Evolutionary conservation across 2,888 invertebrate genomes (phyloP).

Genomic region (Leuctra nigra): DNA sequence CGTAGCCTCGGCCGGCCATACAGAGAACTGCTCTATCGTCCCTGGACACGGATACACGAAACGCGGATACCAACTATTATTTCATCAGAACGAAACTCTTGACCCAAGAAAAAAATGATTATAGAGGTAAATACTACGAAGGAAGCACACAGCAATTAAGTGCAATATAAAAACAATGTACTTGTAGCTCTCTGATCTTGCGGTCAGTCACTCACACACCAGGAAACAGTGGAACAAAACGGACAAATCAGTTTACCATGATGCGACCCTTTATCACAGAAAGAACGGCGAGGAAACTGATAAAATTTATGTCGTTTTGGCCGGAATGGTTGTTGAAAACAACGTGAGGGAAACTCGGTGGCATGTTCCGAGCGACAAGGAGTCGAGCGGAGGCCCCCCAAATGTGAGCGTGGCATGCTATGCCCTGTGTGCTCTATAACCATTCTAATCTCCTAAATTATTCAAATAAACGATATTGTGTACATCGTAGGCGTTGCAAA

Average conservation of each 20-base stretch:
- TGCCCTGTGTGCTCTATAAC: constrained; percentile 3
- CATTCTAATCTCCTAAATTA: constrained; percentile 15
- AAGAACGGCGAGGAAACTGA: too few relatives aligned
- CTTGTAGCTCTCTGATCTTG: too few relatives aligned
- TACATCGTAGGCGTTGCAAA: constrained; percentile 9
- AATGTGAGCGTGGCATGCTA: constrained; percentile 15
- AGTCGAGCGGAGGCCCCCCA: constrained; percentile 9
- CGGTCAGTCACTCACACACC: too few relatives aligned
- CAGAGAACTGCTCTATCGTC: not conserved
- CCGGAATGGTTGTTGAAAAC: constrained; percentile 6
- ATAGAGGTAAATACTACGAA: not conserved
- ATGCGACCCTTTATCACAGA: too few relatives aligned
- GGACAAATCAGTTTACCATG: too few relatives aligned
- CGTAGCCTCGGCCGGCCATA: not conserved
- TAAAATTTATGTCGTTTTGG: too few relatives aligned
- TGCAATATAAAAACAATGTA: not conserved
- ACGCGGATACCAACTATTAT: not conserved
- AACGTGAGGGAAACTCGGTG: not conserved
- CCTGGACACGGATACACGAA: not conserved
- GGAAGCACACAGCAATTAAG: too few relatives aligned
- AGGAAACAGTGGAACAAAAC: too few relatives aligned
- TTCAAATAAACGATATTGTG: constrained; percentile 15
- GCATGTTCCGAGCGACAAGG: constrained; percentile 1
- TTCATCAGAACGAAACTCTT: not conserved
- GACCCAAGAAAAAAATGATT: constrained; percentile 5